Evolutionary conservation across 2,797 vertebrate species (phyloP), one percentile per base, ranked within the genome.

Genomic region (Poecilia velifera): DNA sequence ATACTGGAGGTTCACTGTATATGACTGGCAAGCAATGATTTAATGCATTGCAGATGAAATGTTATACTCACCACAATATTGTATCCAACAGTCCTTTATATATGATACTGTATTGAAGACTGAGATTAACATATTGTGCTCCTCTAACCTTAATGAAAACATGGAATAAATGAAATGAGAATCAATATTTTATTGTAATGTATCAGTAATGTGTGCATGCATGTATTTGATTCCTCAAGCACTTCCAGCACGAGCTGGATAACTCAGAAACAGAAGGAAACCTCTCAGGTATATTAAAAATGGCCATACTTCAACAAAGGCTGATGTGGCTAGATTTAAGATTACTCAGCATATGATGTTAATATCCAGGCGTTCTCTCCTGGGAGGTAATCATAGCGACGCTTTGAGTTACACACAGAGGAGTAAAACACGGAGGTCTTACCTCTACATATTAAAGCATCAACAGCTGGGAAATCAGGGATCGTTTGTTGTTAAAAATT

Each of bases 261-360:
- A 20, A 66, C 62, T 66, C 62, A 22, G 20, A 25, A 2, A 70
- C 47, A 71, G 49, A 80, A 2, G 62, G 20, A 79, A 79, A 70
- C 72, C 25, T 55, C 45, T 45, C 43, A 66, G 41, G 34, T 43
- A 28, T 53, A 8, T 57, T 80, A 46, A 49, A 74, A 79, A 68
- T 25, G 59, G 46, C 10, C 16, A 13, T 13, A 70, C 39, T 70
- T 43, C 36, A 43, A 41, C 18, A 62, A 18, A 62, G 31, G 59
- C 59, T 34, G 62, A 66, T 22, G 1, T 39, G 34, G 62, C 36
- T 66, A 8, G 4, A 66, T 68, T 68, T 68, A 41, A 68, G 36
- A 68, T 41, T 41, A 12, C 64, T 68, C 36, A 41, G 64, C 12
- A 22, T 22, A 36, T 39, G 59, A 64, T 6, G 16, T 22, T 13